Percentiles rank a stretch among this genome's conserved stretches.
These are phyloP conservation scores for Cardiocondyla obscurior DNA, from an alignment of 1,140 invertebrate species.

Conservation along the genomic window DNA sequence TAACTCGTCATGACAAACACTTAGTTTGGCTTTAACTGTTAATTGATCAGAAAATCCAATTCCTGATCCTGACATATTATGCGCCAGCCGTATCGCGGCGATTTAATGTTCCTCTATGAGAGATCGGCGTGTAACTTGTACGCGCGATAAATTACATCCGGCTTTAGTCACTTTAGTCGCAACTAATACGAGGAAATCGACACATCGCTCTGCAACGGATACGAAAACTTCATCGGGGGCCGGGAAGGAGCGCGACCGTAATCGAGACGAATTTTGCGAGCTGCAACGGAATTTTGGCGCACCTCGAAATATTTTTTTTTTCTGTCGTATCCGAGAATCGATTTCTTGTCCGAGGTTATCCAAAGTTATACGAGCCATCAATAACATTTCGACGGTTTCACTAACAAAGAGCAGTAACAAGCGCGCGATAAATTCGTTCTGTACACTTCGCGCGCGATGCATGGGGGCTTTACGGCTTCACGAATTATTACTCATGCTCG, in stretches of 20 bases:
- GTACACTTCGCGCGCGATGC: constrained; percentile 36
- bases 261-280: constrained; percentile 10
- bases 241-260: background rate
- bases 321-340: constrained; percentile 10
- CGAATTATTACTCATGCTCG: constrained; percentile 50
- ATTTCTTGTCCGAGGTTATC: constrained; percentile 32
- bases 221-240: background rate
- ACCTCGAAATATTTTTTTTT: constrained; percentile 3
- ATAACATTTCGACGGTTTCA: constrained; percentile 52
- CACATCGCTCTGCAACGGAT: background rate
- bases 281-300: background rate
- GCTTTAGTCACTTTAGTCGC: constrained; percentile 12
- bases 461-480: constrained; percentile 31
- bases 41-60: constrained; percentile 80
- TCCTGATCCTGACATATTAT: constrained; percentile 77
- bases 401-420: constrained; percentile 55
- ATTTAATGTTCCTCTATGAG: constrained; percentile 69
- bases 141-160: constrained; percentile 38
- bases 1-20: constrained; percentile 76
- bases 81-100: constrained; percentile 58
- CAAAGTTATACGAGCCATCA: constrained; percentile 38
- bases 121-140: constrained; percentile 50
- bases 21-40: constrained; percentile 80
- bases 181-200: constrained; percentile 40
- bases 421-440: constrained; percentile 44